Evolutionary conservation across 2,888 invertebrate genomes (phyloP).

Genomic region (Dolichopus griseipennis): DNA sequence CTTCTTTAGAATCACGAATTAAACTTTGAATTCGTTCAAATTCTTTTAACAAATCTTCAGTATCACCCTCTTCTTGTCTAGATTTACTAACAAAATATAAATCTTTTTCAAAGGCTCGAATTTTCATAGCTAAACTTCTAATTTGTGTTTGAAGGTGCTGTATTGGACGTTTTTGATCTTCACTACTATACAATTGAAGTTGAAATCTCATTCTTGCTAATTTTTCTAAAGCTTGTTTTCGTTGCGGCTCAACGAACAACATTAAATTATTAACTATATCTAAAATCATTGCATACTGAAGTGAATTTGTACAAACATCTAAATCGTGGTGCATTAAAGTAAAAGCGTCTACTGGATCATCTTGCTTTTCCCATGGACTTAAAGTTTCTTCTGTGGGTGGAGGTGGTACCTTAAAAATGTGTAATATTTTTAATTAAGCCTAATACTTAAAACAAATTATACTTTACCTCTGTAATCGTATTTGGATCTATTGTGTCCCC

Average conservation of each 20-base stretch:
- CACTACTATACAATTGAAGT: constrained; percentile 79
- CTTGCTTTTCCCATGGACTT: constrained; percentile 69
- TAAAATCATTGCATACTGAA: constrained; percentile 91
- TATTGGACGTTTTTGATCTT: constrained; percentile 86
- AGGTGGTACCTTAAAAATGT: constrained; percentile 47
- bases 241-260: constrained; percentile 90
- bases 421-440: too few species aligned
- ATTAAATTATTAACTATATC: constrained; percentile 97
- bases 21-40: constrained; percentile 56
- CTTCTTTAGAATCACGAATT: constrained; percentile 84
- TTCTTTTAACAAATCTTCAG: constrained; percentile 54
- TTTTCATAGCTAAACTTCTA: constrained; percentile 62
- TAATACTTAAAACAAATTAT: too few species aligned
- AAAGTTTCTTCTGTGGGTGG: constrained; percentile 61
- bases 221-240: constrained; percentile 78
- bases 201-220: constrained; percentile 90
- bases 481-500: constrained; percentile 59
- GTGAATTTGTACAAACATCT: constrained; percentile 92
- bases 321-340: constrained; percentile 97
- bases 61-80: constrained; percentile 58
- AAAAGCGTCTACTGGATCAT: constrained; percentile 91
- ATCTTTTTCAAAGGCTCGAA: constrained; percentile 80
- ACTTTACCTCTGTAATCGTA: constrained; percentile 45
- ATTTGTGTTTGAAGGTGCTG: constrained; percentile 81
- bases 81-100: constrained; percentile 79